Conservation (phyloP, 2,113 vertebrate genomes). For the Scolopax mira region DNA sequence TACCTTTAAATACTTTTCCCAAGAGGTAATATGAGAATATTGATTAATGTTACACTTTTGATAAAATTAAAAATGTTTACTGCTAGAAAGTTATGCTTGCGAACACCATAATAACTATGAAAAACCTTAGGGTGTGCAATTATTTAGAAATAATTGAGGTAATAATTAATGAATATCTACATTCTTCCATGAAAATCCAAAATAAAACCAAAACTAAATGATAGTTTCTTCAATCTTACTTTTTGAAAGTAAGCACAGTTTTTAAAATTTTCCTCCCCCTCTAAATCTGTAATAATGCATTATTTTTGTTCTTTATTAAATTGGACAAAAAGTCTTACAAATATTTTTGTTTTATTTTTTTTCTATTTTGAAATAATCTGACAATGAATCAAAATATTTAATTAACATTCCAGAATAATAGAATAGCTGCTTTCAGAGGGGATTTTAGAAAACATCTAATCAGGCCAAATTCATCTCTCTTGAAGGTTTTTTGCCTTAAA, state of each 20-base stretch:
- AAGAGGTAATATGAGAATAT: background rate
- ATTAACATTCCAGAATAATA: background rate
- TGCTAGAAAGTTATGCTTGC: background rate
- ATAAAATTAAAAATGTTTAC: background rate
- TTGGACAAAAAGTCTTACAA: background rate
- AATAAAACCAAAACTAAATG: background rate
- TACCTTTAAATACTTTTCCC: background rate
- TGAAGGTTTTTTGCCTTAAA: background rate
- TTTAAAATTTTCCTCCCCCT: background rate
- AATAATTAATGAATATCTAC: background rate
- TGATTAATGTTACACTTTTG: background rate
- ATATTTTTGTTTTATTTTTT: background rate
- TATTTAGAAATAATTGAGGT: background rate
- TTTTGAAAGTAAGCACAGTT: background rate
- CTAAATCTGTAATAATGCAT: background rate
- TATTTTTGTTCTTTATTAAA: background rate
- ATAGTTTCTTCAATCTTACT: background rate
- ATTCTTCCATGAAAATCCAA: background rate
- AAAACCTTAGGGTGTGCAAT: background rate
- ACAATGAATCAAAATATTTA: background rate
- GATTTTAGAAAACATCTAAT: background rate
- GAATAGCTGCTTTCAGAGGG: background rate
- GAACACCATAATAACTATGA: background rate
- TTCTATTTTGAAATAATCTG: background rate
- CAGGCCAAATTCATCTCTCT: background rate